Conservation (phyloP, 2,113 vertebrate genomes). For the Cynocephalus volans region DNA sequence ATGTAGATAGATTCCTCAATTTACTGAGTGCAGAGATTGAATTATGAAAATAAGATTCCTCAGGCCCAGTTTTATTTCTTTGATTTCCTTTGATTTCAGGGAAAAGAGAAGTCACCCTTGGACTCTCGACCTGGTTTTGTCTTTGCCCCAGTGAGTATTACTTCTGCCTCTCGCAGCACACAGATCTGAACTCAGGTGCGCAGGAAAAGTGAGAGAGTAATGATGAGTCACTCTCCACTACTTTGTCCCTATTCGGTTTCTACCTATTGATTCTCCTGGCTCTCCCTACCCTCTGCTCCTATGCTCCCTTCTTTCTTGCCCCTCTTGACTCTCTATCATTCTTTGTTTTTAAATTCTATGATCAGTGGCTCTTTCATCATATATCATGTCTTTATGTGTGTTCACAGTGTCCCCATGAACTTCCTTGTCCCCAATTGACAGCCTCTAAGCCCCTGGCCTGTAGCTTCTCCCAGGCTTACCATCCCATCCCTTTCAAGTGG, state of each 20-base stretch:
- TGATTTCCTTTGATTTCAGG: conserved; percentile 83
- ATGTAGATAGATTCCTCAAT: not conserved
- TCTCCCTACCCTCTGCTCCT: not conserved
- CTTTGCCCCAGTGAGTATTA: conserved; percentile 93
- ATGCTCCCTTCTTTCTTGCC: not conserved
- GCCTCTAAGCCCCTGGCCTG: conserved; percentile 87
- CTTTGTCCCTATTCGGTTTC: not conserved
- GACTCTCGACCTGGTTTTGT: conserved; percentile 89
- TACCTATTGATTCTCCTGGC: not conserved
- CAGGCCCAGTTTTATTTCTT: not conserved
- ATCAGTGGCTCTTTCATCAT: not conserved
- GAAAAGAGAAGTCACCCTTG: conserved; percentile 86
- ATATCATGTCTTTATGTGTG: not conserved
- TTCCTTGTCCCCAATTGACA: conserved; percentile 92
- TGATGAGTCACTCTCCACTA: not conserved
- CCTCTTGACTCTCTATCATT: too few relatives aligned
- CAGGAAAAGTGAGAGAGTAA: not conserved
- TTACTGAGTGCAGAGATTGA: not conserved
- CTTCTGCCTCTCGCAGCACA: not conserved
- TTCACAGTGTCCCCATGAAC: conserved; percentile 91
- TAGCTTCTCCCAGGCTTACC: conserved; percentile 92
- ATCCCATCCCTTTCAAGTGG: conserved; percentile 89
- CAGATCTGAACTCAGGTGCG: not conserved
- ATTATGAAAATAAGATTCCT: not conserved
- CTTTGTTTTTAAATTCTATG: not conserved